Percentiles rank a stretch among this genome's conserved stretches.
phyloP scores from a whole-genome alignment of 2,113 vertebrate species.

The Phyllostomus discolor region DNA sequence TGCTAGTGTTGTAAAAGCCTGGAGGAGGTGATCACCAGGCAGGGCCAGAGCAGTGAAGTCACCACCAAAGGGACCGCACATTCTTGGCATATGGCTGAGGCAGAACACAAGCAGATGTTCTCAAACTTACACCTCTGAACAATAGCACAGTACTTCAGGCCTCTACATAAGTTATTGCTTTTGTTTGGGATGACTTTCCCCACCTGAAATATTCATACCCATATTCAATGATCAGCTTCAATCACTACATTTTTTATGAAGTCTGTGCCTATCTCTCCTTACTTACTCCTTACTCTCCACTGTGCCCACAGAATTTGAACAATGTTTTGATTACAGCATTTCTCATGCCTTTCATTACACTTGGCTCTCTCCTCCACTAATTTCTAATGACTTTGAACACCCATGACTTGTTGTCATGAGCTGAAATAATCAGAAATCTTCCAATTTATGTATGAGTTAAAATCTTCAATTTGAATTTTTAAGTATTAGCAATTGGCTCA shows the following conservation, averaged over 20 bases:
- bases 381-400: constrained; percentile 16
- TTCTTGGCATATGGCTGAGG: neutral
- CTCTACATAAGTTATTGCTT: neutral
- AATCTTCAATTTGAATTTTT: constrained; percentile 14
- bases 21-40: neutral
- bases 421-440: constrained; percentile 6
- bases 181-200: neutral
- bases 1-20: neutral
- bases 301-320: neutral
- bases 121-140: neutral
- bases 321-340: neutral
- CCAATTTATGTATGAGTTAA: neutral
- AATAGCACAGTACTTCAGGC: neutral
- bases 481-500: neutral
- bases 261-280: neutral
- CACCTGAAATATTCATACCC: neutral
- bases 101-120: neutral
- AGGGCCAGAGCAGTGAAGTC: neutral
- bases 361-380: neutral
- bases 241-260: neutral
- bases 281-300: neutral
- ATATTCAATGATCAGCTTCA: neutral
- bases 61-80: neutral
- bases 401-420: neutral
- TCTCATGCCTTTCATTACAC: neutral